These are phyloP conservation scores for Spodoptera littoralis DNA, from an alignment of 2,888 invertebrate genomes.

Conservation along the genomic window DNA sequence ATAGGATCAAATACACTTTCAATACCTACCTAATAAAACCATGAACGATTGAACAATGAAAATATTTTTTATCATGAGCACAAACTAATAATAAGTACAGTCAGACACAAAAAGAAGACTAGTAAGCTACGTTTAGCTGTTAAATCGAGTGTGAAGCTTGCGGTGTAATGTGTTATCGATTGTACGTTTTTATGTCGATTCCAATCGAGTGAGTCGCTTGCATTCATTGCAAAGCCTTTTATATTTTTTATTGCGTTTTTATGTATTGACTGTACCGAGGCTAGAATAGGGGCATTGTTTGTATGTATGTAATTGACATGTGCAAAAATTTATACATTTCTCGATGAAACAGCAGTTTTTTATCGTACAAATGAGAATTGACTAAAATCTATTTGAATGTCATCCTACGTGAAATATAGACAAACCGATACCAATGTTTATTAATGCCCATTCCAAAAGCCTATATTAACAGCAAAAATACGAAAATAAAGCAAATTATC, in stretches of 20 bases:
- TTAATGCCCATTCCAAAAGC: slow-evolving; percentile 1
- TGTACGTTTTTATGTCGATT: slow-evolving; percentile 45
- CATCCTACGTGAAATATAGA: too few relatives aligned
- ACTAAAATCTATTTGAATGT: too few relatives aligned
- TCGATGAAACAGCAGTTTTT: too few relatives aligned
- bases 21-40: too few relatives aligned
- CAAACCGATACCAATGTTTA: neutral
- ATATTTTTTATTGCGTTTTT: too few relatives aligned
- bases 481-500: slow-evolving; percentile 13
- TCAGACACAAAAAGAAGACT: slow-evolving; percentile 50
- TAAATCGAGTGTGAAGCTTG: slow-evolving; percentile 60
- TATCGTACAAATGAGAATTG: too few relatives aligned
- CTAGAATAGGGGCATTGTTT: too few relatives aligned
- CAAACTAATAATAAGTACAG: slow-evolving; percentile 41
- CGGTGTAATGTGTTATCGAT: slow-evolving; percentile 54
- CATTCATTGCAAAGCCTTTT: slow-evolving; percentile 34
- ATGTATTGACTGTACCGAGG: too few relatives aligned
- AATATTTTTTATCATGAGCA: neutral
- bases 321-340: too few relatives aligned
- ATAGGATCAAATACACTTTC: too few relatives aligned
- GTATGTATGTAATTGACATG: too few relatives aligned
- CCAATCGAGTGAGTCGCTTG: slow-evolving; percentile 48
- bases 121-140: slow-evolving; percentile 49
- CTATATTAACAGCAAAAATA: slow-evolving; percentile 8
- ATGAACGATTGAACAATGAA: too few relatives aligned